Percentiles rank a stretch among this genome's conserved stretches.
These are phyloP conservation scores for Thinocorus orbignyianus DNA, from an alignment of 2,113 vertebrate genomes.

Conservation along the genomic window DNA sequence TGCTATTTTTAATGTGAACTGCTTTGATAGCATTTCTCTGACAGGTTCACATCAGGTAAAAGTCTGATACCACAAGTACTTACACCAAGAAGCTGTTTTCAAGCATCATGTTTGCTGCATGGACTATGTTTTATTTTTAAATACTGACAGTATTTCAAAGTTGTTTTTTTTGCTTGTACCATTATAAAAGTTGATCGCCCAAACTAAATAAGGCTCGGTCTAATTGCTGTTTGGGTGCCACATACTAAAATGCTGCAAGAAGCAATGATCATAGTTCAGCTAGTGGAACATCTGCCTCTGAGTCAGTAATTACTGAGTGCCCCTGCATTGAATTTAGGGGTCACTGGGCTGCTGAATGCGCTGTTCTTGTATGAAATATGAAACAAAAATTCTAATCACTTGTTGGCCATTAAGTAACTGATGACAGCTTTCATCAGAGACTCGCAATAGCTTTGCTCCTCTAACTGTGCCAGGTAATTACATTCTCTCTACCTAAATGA, in stretches of 20 bases:
- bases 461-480: constrained; percentile 32
- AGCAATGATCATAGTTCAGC: not conserved
- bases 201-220: not conserved
- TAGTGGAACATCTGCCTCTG: not conserved
- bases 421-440: constrained; percentile 41
- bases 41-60: not conserved
- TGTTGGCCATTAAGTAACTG: constrained; percentile 41
- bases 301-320: not conserved
- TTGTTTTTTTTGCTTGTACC: not conserved
- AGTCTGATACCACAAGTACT: not conserved
- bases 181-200: not conserved
- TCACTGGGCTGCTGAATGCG: constrained; percentile 34
- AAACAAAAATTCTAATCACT: constrained; percentile 37
- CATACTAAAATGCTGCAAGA: not conserved
- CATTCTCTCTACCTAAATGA: constrained; percentile 38
- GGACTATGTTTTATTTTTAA: not conserved
- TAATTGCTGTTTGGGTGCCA: not conserved
- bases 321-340: constrained; percentile 7
- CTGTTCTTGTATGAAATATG: constrained; percentile 21
- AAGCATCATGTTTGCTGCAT: not conserved
- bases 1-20: not conserved
- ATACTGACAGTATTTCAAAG: not conserved
- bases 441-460: constrained; percentile 1
- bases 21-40: not conserved
- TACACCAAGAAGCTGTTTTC: not conserved